Evolutionary conservation across 2,797 vertebrate species (phyloP).

Genomic region (Menidia menidia): DNA sequence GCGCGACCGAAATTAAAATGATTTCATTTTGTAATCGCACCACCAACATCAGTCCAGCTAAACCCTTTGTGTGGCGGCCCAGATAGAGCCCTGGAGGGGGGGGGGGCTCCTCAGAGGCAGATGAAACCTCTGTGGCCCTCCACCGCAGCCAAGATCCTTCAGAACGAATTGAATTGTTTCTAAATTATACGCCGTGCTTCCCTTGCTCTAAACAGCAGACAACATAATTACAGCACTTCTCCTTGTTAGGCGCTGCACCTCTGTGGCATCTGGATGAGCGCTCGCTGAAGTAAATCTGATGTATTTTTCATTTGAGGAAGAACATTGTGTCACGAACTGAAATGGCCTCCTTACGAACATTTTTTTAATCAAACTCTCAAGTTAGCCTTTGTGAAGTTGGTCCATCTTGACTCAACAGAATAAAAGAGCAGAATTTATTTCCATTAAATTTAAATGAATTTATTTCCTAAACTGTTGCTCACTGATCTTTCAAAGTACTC

Average conservation of each 20-base stretch:
- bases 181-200: slow-evolving; percentile 24
- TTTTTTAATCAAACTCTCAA: not conserved
- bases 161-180: slow-evolving; percentile 20
- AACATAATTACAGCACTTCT: slow-evolving; percentile 25
- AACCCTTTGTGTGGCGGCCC: slow-evolving; percentile 43
- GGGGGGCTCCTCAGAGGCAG: slow-evolving; percentile 24
- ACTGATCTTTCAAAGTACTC: too few species aligned
- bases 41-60: slow-evolving; percentile 31
- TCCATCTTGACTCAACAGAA: too few species aligned
- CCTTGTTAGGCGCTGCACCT: slow-evolving; percentile 8
- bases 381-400: not conserved
- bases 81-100: slow-evolving; percentile 44
- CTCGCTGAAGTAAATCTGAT: slow-evolving; percentile 2
- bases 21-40: slow-evolving; percentile 61
- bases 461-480: too few species aligned
- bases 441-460: too few species aligned
- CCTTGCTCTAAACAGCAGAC: slow-evolving; percentile 1
- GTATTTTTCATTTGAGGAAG: not conserved
- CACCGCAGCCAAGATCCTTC: slow-evolving; percentile 9
- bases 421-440: too few species aligned
- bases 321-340: not conserved
- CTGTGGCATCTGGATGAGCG: not conserved
- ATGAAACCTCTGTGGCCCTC: not conserved
- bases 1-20: slow-evolving; percentile 50
- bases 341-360: not conserved